Percentiles rank a stretch among this genome's conserved stretches.
These are phyloP conservation scores for Dasyornis broadbenti DNA, from an alignment of 2,113 vertebrate genomes.

Conservation along the genomic window DNA sequence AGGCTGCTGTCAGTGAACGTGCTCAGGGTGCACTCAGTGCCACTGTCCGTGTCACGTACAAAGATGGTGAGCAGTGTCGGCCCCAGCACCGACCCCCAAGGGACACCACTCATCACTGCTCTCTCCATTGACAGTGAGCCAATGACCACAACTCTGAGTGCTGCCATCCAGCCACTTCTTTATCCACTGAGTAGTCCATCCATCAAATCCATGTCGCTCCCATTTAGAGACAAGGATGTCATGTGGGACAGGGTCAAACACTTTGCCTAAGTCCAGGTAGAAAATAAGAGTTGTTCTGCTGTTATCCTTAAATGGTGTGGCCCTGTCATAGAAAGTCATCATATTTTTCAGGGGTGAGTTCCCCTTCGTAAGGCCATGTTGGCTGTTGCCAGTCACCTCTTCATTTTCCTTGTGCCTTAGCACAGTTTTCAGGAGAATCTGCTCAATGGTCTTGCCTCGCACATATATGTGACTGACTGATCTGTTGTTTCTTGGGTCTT, in stretches of 20 bases:
- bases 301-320: not conserved
- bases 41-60: not conserved
- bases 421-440: not conserved
- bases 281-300: not conserved
- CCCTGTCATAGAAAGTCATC: not conserved
- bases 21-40: not conserved
- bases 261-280: not conserved
- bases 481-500: not conserved
- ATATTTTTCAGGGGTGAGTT: not conserved
- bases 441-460: not conserved
- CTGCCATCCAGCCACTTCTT: not conserved
- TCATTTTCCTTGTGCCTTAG: not conserved
- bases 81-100: not conserved
- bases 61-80: accelerated
- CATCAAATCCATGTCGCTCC: not conserved
- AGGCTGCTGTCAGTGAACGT: not conserved
- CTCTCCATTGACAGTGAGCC: not conserved
- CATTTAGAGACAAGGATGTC: not conserved
- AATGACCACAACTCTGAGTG: not conserved
- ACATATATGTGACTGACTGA: not conserved
- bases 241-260: not conserved
- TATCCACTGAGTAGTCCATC: not conserved
- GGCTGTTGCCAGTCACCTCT: not conserved
- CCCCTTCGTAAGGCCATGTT: not conserved
- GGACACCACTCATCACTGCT: not conserved